Percentiles rank a stretch among this genome's conserved stretches.
Evolutionary conservation across 2,797 vertebrate genomes (phyloP).

Genomic region (Protonibea diacanthus): DNA sequence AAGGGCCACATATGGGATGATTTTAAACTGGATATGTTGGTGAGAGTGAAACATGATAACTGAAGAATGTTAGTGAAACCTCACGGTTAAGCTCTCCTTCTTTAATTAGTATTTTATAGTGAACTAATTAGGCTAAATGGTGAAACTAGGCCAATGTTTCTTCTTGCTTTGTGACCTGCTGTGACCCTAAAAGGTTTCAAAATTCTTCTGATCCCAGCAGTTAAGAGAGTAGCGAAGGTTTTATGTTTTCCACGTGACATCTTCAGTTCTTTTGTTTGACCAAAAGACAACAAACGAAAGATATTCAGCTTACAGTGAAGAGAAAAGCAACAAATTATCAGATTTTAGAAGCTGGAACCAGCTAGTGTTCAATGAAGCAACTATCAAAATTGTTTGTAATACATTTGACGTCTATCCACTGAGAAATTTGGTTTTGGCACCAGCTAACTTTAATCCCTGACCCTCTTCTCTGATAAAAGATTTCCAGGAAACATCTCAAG

Average conservation of each 20-base stretch:
- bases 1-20: neutral
- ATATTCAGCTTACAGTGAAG: neutral
- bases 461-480: neutral
- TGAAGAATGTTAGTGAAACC: neutral
- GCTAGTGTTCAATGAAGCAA: neutral
- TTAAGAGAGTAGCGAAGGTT: neutral
- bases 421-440: neutral
- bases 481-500: conserved; percentile 39
- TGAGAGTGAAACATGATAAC: neutral
- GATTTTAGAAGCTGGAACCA: neutral
- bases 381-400: neutral
- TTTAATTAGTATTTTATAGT: neutral
- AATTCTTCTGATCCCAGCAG: neutral
- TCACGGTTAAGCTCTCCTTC: neutral
- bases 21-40: neutral
- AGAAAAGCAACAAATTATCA: neutral
- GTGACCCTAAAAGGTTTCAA: neutral
- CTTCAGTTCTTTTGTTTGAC: neutral
- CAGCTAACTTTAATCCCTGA: neutral
- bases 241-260: neutral
- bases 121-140: neutral
- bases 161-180: neutral
- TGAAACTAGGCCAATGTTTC: neutral
- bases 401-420: neutral
- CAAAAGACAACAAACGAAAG: neutral